Base-by-base conservation (phyloP, 2,888 invertebrate genomes). In the Troilus luridus region DNA sequence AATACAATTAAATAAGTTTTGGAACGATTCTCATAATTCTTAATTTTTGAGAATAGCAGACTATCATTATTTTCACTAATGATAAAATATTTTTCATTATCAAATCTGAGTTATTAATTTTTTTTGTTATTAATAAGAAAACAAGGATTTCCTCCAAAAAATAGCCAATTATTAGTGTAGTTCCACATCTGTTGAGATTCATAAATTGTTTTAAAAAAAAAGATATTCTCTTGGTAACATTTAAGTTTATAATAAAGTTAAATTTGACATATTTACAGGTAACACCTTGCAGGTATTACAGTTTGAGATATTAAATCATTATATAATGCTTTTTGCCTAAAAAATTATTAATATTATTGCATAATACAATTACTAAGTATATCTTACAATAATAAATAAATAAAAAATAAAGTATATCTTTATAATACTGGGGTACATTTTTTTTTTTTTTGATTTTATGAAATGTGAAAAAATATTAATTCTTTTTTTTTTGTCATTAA, bases 401-500 rank as follows among this genome's bases (percentile, higher is more conserved):
- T n/a, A n/a, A 41, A 41, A 41, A 41, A 41, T 41, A 41, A 41
- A 41, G 41, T 41, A 41, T 5, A 19, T 77, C 41, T 77, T 77
- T 41, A 77, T 24, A 41, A 19, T 77, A 8, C 17, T 77, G 72
- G 27, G 6, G 12, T 41, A 41, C 0, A 17, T 77, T 77, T 41
- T 77, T 77, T 41, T 19, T 41, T 19, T 77, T 77, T 77, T 41
- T 77, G 6, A 41, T 77, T 77, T 41, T 41, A 41, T 77, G 72
- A 77, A 77, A 77, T 41, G 72, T 77, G 72, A 77, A 77, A 77
- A 77, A 77, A 77, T 77, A 77, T 77, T 27, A 77, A 77, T 56
- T 56, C 85, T 85, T 85, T 85, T 56, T 41, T 85, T 56, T 54
- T 54, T 85, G 54, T 56, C 56, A 56, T 56, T 85, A 85, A n/a